phyloP scores from a whole-genome alignment of 2,888 invertebrate species.

The Zootermopsis nevadensis region DNA sequence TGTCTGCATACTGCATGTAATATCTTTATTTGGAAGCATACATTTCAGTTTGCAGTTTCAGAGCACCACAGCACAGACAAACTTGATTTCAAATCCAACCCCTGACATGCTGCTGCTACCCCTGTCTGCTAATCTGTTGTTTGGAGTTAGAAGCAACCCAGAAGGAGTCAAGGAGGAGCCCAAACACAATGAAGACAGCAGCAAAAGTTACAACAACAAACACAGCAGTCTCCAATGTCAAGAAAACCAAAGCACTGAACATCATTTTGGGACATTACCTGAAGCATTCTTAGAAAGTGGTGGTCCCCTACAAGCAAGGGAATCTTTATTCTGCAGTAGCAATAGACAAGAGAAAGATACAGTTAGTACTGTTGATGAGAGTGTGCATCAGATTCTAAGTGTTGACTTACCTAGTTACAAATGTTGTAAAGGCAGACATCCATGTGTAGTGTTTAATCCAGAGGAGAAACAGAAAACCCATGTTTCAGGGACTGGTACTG shows the following conservation, averaged over 20 bases:
- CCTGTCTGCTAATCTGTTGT: not conserved
- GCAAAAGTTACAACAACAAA: not conserved
- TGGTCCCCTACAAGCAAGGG: not conserved
- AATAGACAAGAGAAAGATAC: not conserved
- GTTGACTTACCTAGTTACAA: not conserved
- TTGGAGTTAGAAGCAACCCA: not conserved
- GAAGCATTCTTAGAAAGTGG: not conserved
- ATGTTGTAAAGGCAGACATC: not conserved
- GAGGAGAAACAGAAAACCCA: not conserved
- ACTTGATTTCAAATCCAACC: not conserved
- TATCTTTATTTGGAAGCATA: no score
- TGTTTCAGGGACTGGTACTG: not conserved
- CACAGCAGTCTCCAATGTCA: not conserved
- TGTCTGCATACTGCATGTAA: no score
- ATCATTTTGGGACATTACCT: not conserved
- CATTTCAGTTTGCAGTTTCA: not conserved
- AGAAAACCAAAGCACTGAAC: not conserved
- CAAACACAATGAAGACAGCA: not conserved
- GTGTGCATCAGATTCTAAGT: not conserved
- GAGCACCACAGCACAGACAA: not conserved
- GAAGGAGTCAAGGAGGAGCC: not conserved
- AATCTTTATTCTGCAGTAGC: not conserved
- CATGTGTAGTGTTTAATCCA: slow-evolving; percentile 6
- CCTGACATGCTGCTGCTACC: not conserved
- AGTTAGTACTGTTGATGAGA: not conserved